Conservation (phyloP, 2,797 vertebrate genomes). For the Gadopsis marmoratus region DNA sequence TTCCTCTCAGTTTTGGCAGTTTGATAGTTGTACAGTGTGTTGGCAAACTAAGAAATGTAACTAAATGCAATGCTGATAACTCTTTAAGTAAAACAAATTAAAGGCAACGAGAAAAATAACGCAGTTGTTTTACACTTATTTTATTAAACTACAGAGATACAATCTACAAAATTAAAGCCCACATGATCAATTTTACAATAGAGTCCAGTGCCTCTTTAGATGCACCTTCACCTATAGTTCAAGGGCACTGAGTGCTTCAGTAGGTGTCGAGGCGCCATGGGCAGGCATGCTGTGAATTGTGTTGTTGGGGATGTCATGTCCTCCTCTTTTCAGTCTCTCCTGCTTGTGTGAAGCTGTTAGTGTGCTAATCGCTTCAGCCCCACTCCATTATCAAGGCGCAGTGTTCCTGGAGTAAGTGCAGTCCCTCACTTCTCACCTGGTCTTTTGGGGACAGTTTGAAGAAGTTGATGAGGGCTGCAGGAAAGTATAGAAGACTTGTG, state of each 20-base stretch:
- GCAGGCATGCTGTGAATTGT: conserved; percentile 67
- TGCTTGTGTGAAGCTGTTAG: conserved; percentile 76
- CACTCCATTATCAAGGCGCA: conserved; percentile 80
- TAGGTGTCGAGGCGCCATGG: conserved; percentile 51
- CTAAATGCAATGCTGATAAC: neutral
- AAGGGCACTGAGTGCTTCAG: conserved; percentile 51
- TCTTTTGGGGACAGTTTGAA: conserved; percentile 64
- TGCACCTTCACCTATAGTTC: conserved; percentile 36
- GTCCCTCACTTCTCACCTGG: conserved; percentile 63
- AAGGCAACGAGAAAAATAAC: neutral
- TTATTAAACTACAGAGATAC: neutral
- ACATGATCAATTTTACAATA: conserved; percentile 12
- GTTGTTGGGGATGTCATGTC: conserved; percentile 49
- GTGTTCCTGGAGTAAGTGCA: conserved; percentile 58
- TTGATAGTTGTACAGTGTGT: neutral
- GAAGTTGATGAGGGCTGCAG: conserved; percentile 56
- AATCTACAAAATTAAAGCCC: conserved; percentile 9
- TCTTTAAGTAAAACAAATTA: conserved; percentile 8
- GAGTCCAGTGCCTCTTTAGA: neutral
- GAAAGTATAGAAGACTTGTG: conserved; percentile 25
- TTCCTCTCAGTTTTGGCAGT: neutral
- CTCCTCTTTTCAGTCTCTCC: conserved; percentile 49
- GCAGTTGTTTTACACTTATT: neutral
- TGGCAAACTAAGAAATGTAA: neutral
- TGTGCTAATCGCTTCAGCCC: conserved; percentile 77